Conservation (phyloP, 1,140 invertebrate species). For the Scaptodrosophila lebanonensis region DNA sequence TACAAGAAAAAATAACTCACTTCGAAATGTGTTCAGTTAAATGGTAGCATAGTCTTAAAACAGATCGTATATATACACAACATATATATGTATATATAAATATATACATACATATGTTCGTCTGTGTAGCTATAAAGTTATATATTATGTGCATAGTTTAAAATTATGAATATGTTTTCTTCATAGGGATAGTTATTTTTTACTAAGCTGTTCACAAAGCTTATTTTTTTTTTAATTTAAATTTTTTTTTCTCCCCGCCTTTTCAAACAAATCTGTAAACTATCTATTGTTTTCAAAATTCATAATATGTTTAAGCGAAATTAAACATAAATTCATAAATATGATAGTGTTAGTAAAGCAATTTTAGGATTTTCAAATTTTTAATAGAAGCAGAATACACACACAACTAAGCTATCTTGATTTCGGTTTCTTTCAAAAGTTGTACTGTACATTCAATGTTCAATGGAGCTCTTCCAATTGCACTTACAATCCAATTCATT, state of each 20-base stretch:
- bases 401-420: slow-evolving; percentile 7
- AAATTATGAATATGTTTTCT: slow-evolving; percentile 8
- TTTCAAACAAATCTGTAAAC: no score
- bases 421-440: no score
- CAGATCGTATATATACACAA: slow-evolving; percentile 45
- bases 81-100: slow-evolving; percentile 35
- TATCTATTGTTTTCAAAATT: no score
- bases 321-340: slow-evolving; percentile 15
- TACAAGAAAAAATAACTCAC: slow-evolving; percentile 30
- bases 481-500: no score
- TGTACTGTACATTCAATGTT: no score
- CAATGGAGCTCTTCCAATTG: no score
- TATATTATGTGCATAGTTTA: slow-evolving; percentile 5
- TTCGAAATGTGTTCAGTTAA: slow-evolving; percentile 71
- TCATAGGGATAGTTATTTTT: no score
- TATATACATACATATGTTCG: slow-evolving; percentile 12
- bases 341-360: slow-evolving; percentile 53
- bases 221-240: no score
- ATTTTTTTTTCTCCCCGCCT: no score
- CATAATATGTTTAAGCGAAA: slow-evolving; percentile 22
- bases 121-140: slow-evolving; percentile 21
- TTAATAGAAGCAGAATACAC: slow-evolving; percentile 16
- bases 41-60: slow-evolving; percentile 67
- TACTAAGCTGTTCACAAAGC: no score
- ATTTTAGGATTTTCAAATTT: slow-evolving; percentile 64